Conservation (phyloP, 2,888 invertebrate genomes). For the Theretra japonica region DNA sequence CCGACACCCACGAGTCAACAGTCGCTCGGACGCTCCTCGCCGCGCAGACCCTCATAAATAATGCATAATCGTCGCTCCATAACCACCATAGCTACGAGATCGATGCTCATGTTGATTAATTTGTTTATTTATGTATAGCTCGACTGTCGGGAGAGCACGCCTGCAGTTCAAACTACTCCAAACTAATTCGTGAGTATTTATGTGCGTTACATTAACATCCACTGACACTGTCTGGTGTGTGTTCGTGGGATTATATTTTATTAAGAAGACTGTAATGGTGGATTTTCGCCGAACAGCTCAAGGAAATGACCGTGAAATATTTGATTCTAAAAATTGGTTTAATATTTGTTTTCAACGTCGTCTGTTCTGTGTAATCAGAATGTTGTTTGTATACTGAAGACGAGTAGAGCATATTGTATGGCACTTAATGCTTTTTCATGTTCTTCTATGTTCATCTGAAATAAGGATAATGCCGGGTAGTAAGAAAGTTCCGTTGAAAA, state of each 20-base stretch:
- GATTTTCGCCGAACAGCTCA: background rate
- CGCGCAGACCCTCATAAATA: slow-evolving; percentile 7
- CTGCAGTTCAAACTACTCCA: background rate
- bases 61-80: slow-evolving; percentile 3
- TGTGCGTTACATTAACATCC: background rate
- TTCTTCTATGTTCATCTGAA: too few species aligned
- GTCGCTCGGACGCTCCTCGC: background rate
- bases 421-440: too few species aligned
- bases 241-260: background rate
- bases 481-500: too few species aligned
- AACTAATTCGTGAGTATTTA: background rate
- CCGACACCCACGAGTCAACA: slow-evolving; percentile 4
- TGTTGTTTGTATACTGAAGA: background rate
- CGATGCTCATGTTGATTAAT: slow-evolving; percentile 2
- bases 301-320: slow-evolving; percentile 5
- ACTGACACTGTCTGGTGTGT: background rate
- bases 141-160: background rate
- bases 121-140: background rate
- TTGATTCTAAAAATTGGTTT: background rate
- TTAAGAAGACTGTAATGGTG: background rate
- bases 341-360: background rate
- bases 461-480: too few species aligned
- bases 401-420: background rate
- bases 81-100: too few species aligned
- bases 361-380: background rate